Conservation (phyloP, 2,888 invertebrate species). For the Cataglyphis altisquamis region DNA sequence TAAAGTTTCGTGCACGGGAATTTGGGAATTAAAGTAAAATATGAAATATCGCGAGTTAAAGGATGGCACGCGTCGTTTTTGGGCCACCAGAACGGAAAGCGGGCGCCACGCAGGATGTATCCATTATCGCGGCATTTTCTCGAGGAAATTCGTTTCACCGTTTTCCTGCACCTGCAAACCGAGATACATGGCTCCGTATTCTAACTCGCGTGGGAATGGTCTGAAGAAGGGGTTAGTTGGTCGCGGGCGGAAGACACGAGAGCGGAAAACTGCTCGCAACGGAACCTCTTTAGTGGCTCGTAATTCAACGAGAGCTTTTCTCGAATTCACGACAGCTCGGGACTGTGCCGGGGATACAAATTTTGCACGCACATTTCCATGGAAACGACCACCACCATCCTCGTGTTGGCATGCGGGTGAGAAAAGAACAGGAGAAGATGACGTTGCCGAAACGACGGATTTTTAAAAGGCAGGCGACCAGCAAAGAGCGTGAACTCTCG, state of each 20-base stretch:
- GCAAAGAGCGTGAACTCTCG: background rate
- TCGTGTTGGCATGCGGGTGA: background rate
- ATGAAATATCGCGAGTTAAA: conserved; percentile 66
- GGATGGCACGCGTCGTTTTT: conserved; percentile 7
- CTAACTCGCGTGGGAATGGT: conserved; percentile 25
- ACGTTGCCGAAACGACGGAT: background rate
- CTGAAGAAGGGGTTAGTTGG: conserved; percentile 27
- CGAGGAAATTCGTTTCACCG: conserved; percentile 77
- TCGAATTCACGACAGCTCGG: conserved; percentile 65
- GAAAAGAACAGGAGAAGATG: conserved; percentile 22
- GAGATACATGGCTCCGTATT: conserved; percentile 67
- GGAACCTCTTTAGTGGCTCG: conserved; percentile 80
- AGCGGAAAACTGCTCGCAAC: conserved; percentile 73
- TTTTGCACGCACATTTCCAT: conserved; percentile 73
- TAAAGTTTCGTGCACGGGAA: conserved; percentile 56
- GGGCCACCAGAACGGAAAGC: background rate
- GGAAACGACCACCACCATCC: conserved; percentile 55
- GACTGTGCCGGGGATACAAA: conserved; percentile 66
- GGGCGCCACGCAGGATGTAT: conserved; percentile 64
- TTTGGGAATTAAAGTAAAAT: conserved; percentile 73
- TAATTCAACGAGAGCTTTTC: conserved; percentile 80
- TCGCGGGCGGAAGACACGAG: conserved; percentile 39
- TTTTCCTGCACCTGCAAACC: conserved; percentile 74
- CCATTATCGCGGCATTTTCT: conserved; percentile 72
- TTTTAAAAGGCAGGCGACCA: background rate